A percentile compares a stretch with the other conserved stretches of the same genome.
These are phyloP conservation scores for Leptopilina boulardi DNA, from an alignment of 1,140 invertebrate species.

Conservation along the genomic window DNA sequence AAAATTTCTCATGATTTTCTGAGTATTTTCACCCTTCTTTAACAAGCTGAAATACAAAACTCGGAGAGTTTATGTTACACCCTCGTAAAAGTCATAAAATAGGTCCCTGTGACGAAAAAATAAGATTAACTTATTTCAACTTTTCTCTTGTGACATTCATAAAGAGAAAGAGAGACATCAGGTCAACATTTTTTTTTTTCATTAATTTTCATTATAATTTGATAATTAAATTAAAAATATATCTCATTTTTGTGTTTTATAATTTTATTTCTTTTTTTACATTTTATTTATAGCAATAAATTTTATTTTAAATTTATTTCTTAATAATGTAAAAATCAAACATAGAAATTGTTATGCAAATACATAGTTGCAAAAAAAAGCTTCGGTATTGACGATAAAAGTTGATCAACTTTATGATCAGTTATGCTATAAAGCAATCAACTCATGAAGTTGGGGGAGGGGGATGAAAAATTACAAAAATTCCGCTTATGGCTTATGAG, in stretches of 20 bases:
- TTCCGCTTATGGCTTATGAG: constrained; percentile 5
- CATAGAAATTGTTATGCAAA: background rate
- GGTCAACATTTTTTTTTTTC: background rate
- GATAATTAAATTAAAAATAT: too few species aligned
- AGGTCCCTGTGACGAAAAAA: background rate
- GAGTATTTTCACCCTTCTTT: constrained; percentile 15
- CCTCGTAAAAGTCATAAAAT: constrained; percentile 9
- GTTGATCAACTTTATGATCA: background rate
- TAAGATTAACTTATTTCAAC: background rate
- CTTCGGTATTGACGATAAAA: background rate
- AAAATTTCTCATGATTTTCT: background rate
- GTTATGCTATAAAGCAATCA: background rate
- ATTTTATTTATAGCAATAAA: background rate
- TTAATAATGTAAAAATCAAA: background rate
- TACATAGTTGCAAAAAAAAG: background rate
- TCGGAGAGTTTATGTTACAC: background rate
- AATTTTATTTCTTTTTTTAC: too few species aligned
- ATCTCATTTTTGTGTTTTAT: too few species aligned
- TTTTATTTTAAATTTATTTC: background rate
- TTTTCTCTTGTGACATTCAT: background rate
- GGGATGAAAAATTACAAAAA: background rate
- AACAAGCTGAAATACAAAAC: constrained; percentile 14
- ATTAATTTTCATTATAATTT: too few species aligned
- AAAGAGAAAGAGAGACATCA: background rate
- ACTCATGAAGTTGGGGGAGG: too few species aligned